Evolutionary conservation across 2,888 invertebrate genomes (phyloP).

Genomic region (Luperina testacea): DNA sequence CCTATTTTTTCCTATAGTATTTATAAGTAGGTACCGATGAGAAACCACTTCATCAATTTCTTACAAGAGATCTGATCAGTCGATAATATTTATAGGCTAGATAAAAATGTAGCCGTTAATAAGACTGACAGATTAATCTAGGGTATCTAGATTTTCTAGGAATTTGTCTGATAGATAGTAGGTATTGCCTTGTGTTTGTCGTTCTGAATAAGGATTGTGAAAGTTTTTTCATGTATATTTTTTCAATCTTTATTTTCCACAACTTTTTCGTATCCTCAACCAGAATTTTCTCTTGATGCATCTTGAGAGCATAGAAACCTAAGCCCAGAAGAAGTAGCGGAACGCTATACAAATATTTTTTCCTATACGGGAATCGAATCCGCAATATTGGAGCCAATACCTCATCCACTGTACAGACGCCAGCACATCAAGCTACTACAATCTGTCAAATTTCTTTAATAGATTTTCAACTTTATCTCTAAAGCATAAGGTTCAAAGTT

Average conservation of each 20-base stretch:
- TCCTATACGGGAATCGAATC: neutral
- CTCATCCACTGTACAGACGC: neutral
- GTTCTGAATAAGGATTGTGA: neutral
- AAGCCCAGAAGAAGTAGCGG: neutral
- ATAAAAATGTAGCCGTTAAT: constrained; percentile 47
- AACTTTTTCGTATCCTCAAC: neutral
- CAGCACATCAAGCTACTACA: no score
- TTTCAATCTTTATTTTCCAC: neutral
- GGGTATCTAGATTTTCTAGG: constrained; percentile 29
- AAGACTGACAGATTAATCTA: constrained; percentile 36
- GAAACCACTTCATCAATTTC: constrained; percentile 36
- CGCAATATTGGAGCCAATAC: neutral
- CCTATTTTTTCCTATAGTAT: neutral
- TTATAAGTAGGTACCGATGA: neutral
- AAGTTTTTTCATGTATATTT: neutral
- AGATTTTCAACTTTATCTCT: no score
- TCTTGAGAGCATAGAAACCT: no score
- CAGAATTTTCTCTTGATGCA: neutral
- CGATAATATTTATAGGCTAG: constrained; percentile 38
- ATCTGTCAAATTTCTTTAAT: no score
- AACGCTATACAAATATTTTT: neutral
- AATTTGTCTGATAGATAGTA: constrained; percentile 7
- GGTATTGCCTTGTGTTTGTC: neutral
- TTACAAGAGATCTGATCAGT: constrained; percentile 40
- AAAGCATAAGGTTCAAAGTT: no score